These are phyloP conservation scores for Probosciger aterrimus DNA, from an alignment of 2,113 vertebrate genomes.

Conservation along the genomic window DNA sequence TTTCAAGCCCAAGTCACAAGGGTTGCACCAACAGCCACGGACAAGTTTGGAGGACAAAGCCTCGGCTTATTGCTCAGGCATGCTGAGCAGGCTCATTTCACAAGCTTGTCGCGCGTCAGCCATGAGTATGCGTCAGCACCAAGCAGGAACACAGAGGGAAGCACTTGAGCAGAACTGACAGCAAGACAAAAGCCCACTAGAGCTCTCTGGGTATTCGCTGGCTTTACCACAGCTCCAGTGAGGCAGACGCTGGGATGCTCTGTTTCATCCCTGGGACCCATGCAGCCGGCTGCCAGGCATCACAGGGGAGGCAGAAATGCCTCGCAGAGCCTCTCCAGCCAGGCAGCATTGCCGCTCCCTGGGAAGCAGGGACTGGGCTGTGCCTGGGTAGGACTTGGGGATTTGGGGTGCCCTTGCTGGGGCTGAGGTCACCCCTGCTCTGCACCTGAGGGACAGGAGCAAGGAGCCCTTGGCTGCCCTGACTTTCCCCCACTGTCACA, in stretches of 20 bases:
- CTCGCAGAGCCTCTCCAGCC: neutral
- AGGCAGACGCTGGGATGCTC: neutral
- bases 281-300: neutral
- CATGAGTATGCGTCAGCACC: neutral
- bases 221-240: neutral
- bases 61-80: rapidly evolving
- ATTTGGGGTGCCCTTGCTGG: neutral
- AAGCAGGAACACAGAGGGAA: neutral
- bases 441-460: neutral
- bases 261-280: rapidly evolving
- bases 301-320: neutral
- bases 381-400: rapidly evolving
- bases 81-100: neutral
- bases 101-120: neutral
- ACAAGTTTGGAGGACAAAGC: neutral
- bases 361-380: neutral
- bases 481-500: neutral
- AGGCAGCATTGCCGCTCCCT: rapidly evolving
- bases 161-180: neutral
- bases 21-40: neutral
- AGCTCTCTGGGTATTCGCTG: neutral
- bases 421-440: neutral
- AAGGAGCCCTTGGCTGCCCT: neutral
- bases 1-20: neutral
- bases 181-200: neutral